Evolutionary conservation across 2,797 vertebrate genomes (phyloP), one percentile per base, ranked within the genome.

Genomic region (Dendrocincla fuliginosa): DNA sequence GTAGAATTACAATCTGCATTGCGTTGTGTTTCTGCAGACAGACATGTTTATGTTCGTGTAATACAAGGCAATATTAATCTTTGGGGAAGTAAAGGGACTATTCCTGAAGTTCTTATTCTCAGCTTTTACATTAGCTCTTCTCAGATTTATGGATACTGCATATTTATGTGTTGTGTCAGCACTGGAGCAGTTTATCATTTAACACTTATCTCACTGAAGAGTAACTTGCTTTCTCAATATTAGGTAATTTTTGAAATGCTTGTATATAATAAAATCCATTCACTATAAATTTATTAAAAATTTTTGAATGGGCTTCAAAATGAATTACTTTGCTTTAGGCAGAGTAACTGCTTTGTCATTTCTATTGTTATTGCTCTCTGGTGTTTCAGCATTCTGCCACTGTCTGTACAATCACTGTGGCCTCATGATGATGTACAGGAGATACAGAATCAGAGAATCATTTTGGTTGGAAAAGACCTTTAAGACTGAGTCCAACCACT

Each of bases 161-260:
- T 95, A 50, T 95, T 96, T 95, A 93, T 94, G 64, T 70, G 32
- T 84, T 84, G 49, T 89, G 61, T 81, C 88, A 77, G 50, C 65
- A 89, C 50, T 89, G 30, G n/a, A 86, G 57, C 82, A 92, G 39
- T 95, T 95, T 89, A 75, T 96, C 91, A 80, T 90, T 83, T 82
- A 88, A 87, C 67, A 78, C 55, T 89, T 95, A 88, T 57, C 86
- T 87, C 73, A 59, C 78, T 74, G 80, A 67, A 93, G 47, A 94
- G 17, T 78, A 80, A 80, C 84, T 53, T 33, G n/a, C 28, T 89
- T 3, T 83, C 27, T 61, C 49, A 11, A 20, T 90, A 78, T 93
- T 75, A 76, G 61, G 77, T 80, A 73, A 44, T 35, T 65, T 75
- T 89, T 89, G 35, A 80, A 87, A 81, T 25, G 13, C 69, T 76